Percentiles rank a stretch among this genome's conserved stretches.
These are phyloP conservation scores for Brachionichthys hirsutus DNA, from an alignment of 2,113 vertebrate species.

Conservation along the genomic window DNA sequence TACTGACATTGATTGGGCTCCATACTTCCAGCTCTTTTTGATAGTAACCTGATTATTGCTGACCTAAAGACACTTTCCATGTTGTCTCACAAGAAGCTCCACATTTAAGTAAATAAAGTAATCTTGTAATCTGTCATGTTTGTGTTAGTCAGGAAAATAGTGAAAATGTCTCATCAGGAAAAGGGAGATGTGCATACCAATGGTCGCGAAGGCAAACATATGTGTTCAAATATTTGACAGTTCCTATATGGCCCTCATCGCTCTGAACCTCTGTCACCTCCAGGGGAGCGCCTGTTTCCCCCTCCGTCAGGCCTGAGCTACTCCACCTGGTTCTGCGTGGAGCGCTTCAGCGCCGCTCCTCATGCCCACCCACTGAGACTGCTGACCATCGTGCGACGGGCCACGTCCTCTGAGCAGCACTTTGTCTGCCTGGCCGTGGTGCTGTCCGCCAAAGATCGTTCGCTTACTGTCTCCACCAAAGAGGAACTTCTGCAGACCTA, in stretches of 20 bases:
- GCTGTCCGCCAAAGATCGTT: constrained; percentile 91
- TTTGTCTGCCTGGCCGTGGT: constrained; percentile 91
- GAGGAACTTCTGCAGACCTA: constrained; percentile 95
- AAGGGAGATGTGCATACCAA: too few relatives aligned
- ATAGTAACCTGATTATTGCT: not conserved
- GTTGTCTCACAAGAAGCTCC: too few relatives aligned
- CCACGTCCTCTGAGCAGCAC: constrained; percentile 94
- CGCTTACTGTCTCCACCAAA: constrained; percentile 94
- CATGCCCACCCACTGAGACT: constrained; percentile 90
- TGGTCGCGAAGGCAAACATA: too few relatives aligned
- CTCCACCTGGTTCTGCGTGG: constrained; percentile 96
- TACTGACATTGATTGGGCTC: not conserved
- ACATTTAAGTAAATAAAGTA: too few relatives aligned
- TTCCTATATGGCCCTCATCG: too few relatives aligned
- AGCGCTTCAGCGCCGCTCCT: constrained; percentile 85
- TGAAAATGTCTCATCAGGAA: too few relatives aligned
- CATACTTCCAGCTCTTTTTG: not conserved
- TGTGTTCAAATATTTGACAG: too few relatives aligned
- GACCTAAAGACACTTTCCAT: not conserved
- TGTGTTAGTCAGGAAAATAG: too few relatives aligned
- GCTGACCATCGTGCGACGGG: constrained; percentile 88
- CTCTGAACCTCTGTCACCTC: not conserved
- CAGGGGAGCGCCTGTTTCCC: constrained; percentile 94
- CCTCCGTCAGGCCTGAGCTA: constrained; percentile 94
- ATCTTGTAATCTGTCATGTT: too few relatives aligned